Base-by-base conservation (phyloP, 1,140 invertebrate species). In the Atopsyche davidsoni region DNA sequence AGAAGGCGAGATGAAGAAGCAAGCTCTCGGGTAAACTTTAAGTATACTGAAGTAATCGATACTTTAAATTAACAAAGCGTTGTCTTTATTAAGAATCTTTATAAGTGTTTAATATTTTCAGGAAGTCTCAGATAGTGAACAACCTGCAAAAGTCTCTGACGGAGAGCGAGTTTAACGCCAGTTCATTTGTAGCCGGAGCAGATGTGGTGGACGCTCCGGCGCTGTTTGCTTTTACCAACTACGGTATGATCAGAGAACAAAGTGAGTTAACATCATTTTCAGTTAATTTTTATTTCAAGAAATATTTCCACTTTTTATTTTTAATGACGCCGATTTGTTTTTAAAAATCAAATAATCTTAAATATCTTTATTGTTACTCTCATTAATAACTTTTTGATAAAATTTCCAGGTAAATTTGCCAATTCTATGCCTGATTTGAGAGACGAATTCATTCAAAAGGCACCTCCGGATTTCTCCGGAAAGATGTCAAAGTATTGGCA, bases 111-210 rank as follows among this genome's bases (percentile, higher is more conserved):
- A 22, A 4, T 50, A 35, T 22, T 49, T 53, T 22, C 40, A 58
- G 56, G 21, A 58, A 39, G 18, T 39, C 46, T 14, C 45, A 53
- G 40, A 58, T 58, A 31, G 56, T 53, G 18, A 58, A 58, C 36
- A 58, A 58, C 36, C 40, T 58, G 40, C 54, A 59, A 65, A 49
- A 60, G 64, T 31, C 57, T 60, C 62, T 75, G 41, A 75, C 75
- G 6, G 73, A 75, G 36, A 78, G 76, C 50, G 77, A 79, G 63
- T 79, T 79, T 51, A 77, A 79, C 52, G 77, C 77, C 16, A 77
- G 76, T 50, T 72, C 77, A 46, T 79, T 72, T 51, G 66, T 78
- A n/a, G 75, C 76, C 1, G 62, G 63, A 23, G 28, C 41, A 1
- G 57, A 58, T 18, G 32, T 49, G 3, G 50, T 51, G 0, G 53